Conservation (phyloP, 2,113 vertebrate species). For the Indicator indicator region DNA sequence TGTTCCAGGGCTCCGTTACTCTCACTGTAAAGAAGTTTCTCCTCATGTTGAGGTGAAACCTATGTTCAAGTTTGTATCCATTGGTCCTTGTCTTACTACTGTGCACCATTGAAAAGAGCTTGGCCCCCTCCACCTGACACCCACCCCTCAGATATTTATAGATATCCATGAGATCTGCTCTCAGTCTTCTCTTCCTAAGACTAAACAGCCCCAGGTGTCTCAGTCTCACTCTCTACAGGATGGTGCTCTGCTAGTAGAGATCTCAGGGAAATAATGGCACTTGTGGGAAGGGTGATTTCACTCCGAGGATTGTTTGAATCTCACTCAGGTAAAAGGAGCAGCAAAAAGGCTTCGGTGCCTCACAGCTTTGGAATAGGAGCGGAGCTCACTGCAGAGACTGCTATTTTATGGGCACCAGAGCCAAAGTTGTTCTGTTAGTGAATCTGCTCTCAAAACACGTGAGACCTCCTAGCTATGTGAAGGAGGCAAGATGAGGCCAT, state of each 20-base stretch:
- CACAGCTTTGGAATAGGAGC: neutral
- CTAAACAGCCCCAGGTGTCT: too few relatives aligned
- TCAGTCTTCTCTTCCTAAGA: too few relatives aligned
- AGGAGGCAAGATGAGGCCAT: neutral
- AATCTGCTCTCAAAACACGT: neutral
- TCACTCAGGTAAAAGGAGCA: neutral
- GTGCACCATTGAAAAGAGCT: too few relatives aligned
- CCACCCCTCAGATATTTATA: too few relatives aligned
- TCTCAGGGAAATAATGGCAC: neutral
- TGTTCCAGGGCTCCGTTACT: too few relatives aligned
- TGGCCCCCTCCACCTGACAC: too few relatives aligned
- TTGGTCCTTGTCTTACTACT: too few relatives aligned
- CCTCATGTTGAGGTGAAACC: too few relatives aligned
- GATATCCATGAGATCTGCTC: too few relatives aligned
- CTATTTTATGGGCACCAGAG: neutral
- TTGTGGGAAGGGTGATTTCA: neutral
- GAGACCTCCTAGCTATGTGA: neutral
- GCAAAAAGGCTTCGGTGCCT: neutral
- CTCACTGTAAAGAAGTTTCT: too few relatives aligned
- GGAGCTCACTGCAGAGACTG: neutral
- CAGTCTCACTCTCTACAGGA: neutral
- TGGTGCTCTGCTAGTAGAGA: neutral
- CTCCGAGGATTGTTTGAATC: neutral
- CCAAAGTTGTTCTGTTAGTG: neutral
- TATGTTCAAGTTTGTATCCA: too few relatives aligned